Base-by-base conservation (phyloP, 2,888 invertebrate genomes). In the Amblyjoppa fuscipennis region DNA sequence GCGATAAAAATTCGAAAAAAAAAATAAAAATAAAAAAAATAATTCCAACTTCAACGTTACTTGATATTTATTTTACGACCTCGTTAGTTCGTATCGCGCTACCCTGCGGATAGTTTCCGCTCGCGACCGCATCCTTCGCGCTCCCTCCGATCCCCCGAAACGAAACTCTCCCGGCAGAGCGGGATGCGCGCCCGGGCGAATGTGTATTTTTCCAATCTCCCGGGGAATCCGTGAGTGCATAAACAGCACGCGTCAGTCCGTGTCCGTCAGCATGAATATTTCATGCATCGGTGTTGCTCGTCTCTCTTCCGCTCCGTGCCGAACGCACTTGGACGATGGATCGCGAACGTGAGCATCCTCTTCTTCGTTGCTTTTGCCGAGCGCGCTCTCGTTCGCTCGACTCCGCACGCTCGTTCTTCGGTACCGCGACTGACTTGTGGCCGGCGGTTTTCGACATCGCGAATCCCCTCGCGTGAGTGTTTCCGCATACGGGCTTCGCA, bases 211-310 rank as follows among this genome's bases (percentile, higher is more conserved):
- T 84, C 73, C 81, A 84, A 84, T 84, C 84, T 84, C 84, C 81
- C n/a, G 84, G 81, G 84, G 61, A 45, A 84, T 84, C 76, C 81
- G 61, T 31, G 84, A 81, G 81, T 84, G 84, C 84, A 84, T 84
- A 84, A 84, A 84, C 84, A 84, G 84, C 81, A 84, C 84, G 84
- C 76, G 84, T 84, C 81, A 84, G 84, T 84, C 84, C 81, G 75
- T 84, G 84, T 84, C 84, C 84, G 84, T 84, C 84, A 84, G 81
- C 81, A 84, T 84, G 84, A 84, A 84, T 84, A 84, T 84, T 84
- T 84, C 84, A 84, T 84, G 81, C 68, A 77, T 81, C 84, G 73
- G 68, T 84, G 81, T 77, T 45, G 73, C 68, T 83, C 45, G 66
- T 56, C 45, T 45, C 75, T 49, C 74, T 53, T 41, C 53, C 56